Base-by-base conservation (phyloP, 64 coral and sea anemone species). In the Stichodactyla helianthus region DNA sequence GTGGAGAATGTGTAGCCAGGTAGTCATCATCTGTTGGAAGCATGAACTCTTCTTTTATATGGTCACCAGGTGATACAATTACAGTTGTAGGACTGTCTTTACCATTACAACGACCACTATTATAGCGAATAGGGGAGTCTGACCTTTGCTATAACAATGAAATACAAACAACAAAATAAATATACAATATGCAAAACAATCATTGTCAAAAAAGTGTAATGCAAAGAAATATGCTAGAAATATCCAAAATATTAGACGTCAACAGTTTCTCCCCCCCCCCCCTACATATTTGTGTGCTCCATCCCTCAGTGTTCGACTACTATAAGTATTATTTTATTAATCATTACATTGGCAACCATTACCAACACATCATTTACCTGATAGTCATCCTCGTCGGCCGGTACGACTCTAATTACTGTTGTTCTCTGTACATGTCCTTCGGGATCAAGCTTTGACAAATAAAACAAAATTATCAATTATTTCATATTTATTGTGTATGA, bases 351-450 rank as follows among this genome's bases (percentile, higher is more conserved):
- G 35, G 35, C 35, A 44, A 44, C 1, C 35, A 44, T 3, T 44
- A 3, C 35, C 4, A 11, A 59, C 15, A 63, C 19, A 17, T 19
- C 7, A 71, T 27, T 31, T 53, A 96, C 94, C 94, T 96, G 92
- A 23, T 93, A 96, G 7, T 96, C 94, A 90, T 96, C 94, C 13
- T 93, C 77, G 84, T 96, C 94, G 84, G 94, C 77, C 0, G 94
- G 64, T 79, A 96, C 94, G 26, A 96, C 94, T 87, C 94, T 71
- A 18, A 96, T 96, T 54, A 96, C 94, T 82, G 94, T 96, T 23
- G 91, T 96, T 87, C 94, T 89, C 79, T 96, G 84, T 50, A 92
- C 91, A 54, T 96, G 91, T 54, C 88, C 88, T 22, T 96, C 87
- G 82, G 94, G 94, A 54, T 96, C 94, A 83, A 96, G 88, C 94